Evolutionary conservation across 1,140 invertebrate genomes (phyloP).

Genomic region (Microvelia longipes): DNA sequence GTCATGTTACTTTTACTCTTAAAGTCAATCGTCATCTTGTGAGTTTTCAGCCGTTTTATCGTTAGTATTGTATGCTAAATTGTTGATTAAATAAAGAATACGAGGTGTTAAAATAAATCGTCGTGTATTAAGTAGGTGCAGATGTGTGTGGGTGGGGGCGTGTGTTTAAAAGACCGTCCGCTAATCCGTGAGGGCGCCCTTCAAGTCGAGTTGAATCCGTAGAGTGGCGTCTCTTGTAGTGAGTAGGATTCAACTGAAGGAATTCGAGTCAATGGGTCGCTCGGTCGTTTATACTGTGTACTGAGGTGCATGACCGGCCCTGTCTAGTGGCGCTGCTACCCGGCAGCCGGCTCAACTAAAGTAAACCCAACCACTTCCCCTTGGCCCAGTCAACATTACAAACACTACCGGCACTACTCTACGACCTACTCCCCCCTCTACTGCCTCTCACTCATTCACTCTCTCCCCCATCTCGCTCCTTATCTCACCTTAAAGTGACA

Average conservation of each 20-base stretch:
- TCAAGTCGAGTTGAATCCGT: not conserved
- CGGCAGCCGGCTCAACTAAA: not conserved
- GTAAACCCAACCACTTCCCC: not conserved
- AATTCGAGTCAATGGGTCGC: not conserved
- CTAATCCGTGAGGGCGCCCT: not conserved
- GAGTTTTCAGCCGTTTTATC: too few species aligned
- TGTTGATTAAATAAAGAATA: too few species aligned
- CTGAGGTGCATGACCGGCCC: not conserved
- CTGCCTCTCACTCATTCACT: conserved; percentile 14
- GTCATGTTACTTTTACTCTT: too few species aligned
- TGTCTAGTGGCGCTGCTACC: not conserved
- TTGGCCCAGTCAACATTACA: not conserved
- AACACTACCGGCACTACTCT: not conserved
- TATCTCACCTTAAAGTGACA: too few species aligned
- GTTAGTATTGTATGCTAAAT: too few species aligned
- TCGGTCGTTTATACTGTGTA: not conserved
- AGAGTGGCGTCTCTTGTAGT: not conserved
- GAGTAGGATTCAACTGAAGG: not conserved
- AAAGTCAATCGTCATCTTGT: too few species aligned
- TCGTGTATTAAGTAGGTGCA: too few species aligned
- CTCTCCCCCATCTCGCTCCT: conserved; percentile 17
- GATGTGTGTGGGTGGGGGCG: not conserved
- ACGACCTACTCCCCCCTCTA: conserved; percentile 2
- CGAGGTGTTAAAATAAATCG: too few species aligned
- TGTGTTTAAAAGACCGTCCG: not conserved